These are phyloP conservation scores for Enhydra lutris DNA, from an alignment of 2,113 vertebrate species.

Conservation along the genomic window DNA sequence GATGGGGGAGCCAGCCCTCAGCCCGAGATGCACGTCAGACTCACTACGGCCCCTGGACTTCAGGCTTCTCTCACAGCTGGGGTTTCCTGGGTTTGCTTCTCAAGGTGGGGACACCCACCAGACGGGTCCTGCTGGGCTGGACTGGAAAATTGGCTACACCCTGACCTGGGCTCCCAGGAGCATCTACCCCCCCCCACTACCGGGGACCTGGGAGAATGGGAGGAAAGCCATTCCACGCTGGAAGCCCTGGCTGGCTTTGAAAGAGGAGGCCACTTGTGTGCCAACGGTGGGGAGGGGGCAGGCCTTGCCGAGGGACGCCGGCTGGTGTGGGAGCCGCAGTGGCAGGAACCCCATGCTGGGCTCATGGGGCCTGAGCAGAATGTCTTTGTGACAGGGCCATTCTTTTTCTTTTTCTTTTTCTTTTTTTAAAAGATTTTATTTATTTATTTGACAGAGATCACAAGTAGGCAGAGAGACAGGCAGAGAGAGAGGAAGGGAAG, in stretches of 20 bases:
- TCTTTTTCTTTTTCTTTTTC: not conserved
- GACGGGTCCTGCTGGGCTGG: not conserved
- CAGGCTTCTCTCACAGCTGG: not conserved
- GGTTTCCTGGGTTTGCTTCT: no score
- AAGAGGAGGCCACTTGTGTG: accelerated
- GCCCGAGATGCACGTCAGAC: not conserved
- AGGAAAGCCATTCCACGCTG: no score
- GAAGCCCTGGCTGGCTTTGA: not conserved
- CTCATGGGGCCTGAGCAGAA: not conserved
- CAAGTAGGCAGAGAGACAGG: no score
- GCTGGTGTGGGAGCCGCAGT: not conserved
- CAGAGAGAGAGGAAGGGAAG: no score
- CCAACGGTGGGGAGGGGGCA: accelerated
- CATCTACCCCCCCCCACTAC: not conserved
- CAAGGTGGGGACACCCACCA: accelerated
- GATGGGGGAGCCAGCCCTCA: no score
- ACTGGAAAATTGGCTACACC: not conserved
- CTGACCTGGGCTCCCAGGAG: not conserved
- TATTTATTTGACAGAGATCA: no score
- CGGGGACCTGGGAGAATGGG: accelerated
- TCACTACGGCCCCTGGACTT: accelerated
- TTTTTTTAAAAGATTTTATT: no score
- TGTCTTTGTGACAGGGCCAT: accelerated
- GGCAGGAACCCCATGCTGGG: not conserved
- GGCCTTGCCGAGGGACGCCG: not conserved